Evolutionary conservation across 37 sponge, comb jelly and placozoan species (phyloP).

Genomic region (Mnemiopsis leidyi): DNA sequence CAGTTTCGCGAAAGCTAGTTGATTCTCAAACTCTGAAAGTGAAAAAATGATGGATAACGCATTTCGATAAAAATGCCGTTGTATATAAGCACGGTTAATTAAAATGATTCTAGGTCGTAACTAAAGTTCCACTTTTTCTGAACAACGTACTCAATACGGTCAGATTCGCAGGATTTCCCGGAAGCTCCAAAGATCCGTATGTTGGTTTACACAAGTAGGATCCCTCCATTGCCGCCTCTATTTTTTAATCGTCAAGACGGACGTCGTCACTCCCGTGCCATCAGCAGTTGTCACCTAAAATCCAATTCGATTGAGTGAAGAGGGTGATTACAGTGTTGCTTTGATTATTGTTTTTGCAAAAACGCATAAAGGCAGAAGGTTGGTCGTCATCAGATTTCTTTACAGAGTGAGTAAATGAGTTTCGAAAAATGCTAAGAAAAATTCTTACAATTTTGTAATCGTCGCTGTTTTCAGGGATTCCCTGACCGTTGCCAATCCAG

Average conservation of each 20-base stretch:
- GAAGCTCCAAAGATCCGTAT: background rate
- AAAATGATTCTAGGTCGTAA: background rate
- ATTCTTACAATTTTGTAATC: background rate
- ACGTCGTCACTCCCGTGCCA: background rate
- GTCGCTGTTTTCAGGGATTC: background rate
- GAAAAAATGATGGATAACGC: background rate
- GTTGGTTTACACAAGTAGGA: background rate
- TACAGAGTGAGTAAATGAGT: too few relatives aligned
- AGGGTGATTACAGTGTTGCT: too few relatives aligned
- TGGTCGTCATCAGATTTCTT: too few relatives aligned
- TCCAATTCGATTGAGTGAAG: too few relatives aligned
- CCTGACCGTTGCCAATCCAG: background rate
- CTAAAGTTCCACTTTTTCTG: too few relatives aligned
- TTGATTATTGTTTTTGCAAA: too few relatives aligned
- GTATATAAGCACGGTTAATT: background rate
- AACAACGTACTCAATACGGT: constrained; percentile 42
- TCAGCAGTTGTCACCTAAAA: background rate
- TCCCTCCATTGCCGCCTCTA: background rate
- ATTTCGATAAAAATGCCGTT: background rate
- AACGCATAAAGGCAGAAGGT: too few relatives aligned
- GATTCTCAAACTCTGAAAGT: background rate
- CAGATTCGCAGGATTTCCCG: background rate
- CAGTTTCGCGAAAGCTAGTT: background rate
- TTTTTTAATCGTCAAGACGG: background rate
- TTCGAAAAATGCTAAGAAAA: too few relatives aligned